Conservation (phyloP, 2,113 vertebrate genomes). For the Sclerurus mexicanus region DNA sequence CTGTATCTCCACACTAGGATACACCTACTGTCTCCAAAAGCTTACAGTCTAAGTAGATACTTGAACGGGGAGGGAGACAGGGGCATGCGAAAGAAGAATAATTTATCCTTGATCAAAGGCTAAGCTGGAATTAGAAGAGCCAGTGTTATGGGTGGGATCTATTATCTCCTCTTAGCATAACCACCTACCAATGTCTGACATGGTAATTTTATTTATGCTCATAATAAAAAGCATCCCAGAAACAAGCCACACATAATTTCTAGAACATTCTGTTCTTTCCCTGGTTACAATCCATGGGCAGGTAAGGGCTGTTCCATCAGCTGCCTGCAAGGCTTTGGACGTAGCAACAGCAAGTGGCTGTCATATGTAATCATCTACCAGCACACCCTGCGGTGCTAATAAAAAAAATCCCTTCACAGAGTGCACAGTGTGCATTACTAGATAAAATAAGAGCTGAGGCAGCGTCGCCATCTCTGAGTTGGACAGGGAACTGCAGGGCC, state of each 20-base stretch:
- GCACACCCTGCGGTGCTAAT: background rate
- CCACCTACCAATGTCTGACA: background rate
- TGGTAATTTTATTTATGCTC: background rate
- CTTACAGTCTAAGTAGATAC: background rate
- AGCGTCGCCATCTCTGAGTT: background rate
- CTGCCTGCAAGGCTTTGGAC: background rate
- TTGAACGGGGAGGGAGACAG: background rate
- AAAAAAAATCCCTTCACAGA: background rate
- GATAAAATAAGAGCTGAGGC: background rate
- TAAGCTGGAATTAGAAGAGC: background rate
- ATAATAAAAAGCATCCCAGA: background rate
- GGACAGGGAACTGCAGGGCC: background rate
- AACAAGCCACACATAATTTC: background rate
- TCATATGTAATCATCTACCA: background rate
- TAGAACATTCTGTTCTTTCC: conserved; percentile 23
- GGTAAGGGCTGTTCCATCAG: background rate
- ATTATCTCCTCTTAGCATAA: background rate
- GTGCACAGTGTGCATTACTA: background rate
- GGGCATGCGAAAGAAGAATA: background rate
- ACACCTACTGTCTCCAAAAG: background rate
- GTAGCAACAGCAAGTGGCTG: background rate
- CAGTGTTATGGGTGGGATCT: background rate
- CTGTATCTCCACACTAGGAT: background rate
- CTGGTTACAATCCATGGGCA: background rate
- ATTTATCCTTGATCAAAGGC: background rate